Evolutionary conservation across 2,113 vertebrate species (phyloP).

Genomic region (Aspidoscelis tigris): DNA sequence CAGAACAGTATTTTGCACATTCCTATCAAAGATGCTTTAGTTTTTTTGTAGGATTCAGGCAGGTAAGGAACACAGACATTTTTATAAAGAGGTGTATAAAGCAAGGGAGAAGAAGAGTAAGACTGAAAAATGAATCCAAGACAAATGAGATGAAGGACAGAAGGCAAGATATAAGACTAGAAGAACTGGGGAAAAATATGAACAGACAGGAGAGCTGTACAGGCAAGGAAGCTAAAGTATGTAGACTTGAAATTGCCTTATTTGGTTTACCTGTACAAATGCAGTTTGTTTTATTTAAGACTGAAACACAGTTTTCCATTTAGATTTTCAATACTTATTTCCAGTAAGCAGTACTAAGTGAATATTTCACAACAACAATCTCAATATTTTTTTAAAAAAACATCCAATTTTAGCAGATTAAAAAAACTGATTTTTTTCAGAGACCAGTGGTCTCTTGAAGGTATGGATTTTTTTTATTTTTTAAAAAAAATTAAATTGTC

Average conservation of each 20-base stretch:
- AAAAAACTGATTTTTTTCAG: constrained; percentile 11
- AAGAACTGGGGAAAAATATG: neutral
- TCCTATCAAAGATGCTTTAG: too few species aligned
- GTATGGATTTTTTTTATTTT: constrained; percentile 49
- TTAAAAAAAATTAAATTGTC: constrained; percentile 43
- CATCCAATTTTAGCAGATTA: constrained; percentile 31
- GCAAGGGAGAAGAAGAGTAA: neutral
- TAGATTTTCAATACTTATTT: neutral
- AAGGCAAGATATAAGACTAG: neutral
- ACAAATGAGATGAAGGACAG: neutral
- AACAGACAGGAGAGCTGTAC: neutral
- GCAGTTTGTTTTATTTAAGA: neutral
- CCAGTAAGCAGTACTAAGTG: neutral
- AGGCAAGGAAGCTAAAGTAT: neutral
- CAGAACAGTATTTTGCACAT: too few species aligned
- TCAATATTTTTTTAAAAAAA: constrained; percentile 34
- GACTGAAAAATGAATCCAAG: neutral
- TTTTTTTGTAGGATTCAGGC: too few species aligned
- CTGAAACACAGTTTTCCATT: neutral
- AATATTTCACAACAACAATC: constrained; percentile 8
- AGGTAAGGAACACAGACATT: neutral
- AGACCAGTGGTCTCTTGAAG: neutral
- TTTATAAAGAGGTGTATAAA: neutral
- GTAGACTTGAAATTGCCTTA: neutral
- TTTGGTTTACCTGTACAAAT: neutral